Evolutionary conservation across 2,113 vertebrate genomes (phyloP).

Genomic region (Macaca nemestrina): DNA sequence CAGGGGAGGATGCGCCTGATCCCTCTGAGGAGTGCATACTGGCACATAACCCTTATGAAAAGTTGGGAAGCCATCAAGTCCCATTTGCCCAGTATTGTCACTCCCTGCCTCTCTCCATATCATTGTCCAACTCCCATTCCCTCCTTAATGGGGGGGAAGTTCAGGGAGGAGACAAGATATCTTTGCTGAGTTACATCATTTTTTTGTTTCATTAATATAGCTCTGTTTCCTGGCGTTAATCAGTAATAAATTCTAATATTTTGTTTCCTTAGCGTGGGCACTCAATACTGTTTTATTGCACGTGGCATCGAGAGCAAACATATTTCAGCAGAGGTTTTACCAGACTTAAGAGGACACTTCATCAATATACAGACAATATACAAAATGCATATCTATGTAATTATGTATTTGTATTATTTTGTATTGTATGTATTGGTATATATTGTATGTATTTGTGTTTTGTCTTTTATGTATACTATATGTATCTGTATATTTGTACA

Average conservation of each 20-base stretch:
- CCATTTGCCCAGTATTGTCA: background rate
- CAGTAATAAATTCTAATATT: background rate
- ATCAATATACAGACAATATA: background rate
- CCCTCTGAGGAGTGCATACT: background rate
- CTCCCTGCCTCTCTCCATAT: background rate
- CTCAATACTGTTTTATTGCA: background rate
- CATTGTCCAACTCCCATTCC: accelerated
- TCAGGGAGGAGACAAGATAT: background rate
- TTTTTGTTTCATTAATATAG: background rate
- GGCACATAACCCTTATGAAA: background rate
- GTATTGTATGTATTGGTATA: background rate
- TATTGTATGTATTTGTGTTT: background rate
- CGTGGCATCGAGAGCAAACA: background rate
- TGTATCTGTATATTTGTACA: background rate
- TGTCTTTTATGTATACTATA: background rate
- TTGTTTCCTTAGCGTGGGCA: background rate
- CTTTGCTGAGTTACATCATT: background rate
- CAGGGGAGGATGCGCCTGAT: background rate
- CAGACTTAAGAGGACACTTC: background rate
- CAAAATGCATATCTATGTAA: background rate
- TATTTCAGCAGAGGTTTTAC: conserved; percentile 14
- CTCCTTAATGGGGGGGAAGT: background rate
- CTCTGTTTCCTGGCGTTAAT: background rate
- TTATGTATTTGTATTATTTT: background rate
- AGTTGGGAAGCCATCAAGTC: background rate